Percentiles rank a stretch among this genome's conserved stretches.
Evolutionary conservation across 2,797 vertebrate species (phyloP).

Genomic region (Eleutherodactylus coqui): DNA sequence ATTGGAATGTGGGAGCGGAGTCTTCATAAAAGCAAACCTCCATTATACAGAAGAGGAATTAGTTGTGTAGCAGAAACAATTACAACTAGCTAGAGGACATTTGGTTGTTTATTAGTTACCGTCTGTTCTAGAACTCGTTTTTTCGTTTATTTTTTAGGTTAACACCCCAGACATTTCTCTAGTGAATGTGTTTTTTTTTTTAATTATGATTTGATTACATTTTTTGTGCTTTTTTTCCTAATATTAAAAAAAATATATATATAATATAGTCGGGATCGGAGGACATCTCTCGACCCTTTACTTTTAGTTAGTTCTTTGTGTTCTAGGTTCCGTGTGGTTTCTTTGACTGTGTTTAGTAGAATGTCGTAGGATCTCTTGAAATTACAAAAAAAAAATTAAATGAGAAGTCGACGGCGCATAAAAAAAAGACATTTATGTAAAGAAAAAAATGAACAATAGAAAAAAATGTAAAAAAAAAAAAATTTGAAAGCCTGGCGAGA

Average conservation of each 20-base stretch:
- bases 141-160: slow-evolving; percentile 53
- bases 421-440: slow-evolving; percentile 73
- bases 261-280: slow-evolving; percentile 36
- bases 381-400: slow-evolving; percentile 51
- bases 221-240: slow-evolving; percentile 56
- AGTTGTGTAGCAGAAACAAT: slow-evolving; percentile 43
- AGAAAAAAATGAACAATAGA: slow-evolving; percentile 65
- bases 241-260: slow-evolving; percentile 23
- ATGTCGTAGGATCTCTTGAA: slow-evolving; percentile 61
- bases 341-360: slow-evolving; percentile 60
- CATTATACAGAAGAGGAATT: slow-evolving; percentile 20
- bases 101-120: slow-evolving; percentile 58
- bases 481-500: slow-evolving; percentile 57
- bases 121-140: slow-evolving; percentile 61
- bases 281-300: background rate
- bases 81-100: slow-evolving; percentile 49
- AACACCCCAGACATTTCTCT: background rate
- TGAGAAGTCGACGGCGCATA: slow-evolving; percentile 54
- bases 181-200: slow-evolving; percentile 29
- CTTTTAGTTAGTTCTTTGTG: slow-evolving; percentile 62
- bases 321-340: slow-evolving; percentile 60
- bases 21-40: slow-evolving; percentile 52
- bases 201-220: slow-evolving; percentile 54
- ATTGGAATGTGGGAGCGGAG: slow-evolving; percentile 56
- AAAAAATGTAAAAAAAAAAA: slow-evolving; percentile 72